phyloP scores from a whole-genome alignment of 2,113 vertebrate species.

The Telmatochromis bifrenatus region DNA sequence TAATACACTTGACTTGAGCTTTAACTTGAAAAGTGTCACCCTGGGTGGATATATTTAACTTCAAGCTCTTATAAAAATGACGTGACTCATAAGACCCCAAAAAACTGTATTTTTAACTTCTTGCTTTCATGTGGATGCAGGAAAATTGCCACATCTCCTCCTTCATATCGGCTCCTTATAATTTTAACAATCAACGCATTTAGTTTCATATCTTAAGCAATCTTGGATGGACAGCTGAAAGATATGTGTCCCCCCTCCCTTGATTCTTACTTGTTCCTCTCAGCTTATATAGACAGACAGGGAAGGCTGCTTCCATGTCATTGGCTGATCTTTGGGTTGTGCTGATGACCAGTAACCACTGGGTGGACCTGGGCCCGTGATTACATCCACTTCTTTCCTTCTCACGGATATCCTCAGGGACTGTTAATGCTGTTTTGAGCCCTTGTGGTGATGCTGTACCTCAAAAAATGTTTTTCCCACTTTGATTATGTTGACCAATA shows the following conservation, averaged over 20 bases:
- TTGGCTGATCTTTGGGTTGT: constrained; percentile 13
- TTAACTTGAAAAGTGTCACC: neutral
- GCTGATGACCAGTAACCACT: constrained; percentile 8
- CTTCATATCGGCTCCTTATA: neutral
- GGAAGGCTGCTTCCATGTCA: neutral
- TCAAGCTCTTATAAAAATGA: neutral
- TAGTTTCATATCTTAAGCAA: neutral
- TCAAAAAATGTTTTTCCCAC: constrained; percentile 13
- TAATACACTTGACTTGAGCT: neutral
- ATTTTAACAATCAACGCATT: constrained; percentile 3
- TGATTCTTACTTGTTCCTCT: neutral
- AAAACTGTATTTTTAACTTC: neutral
- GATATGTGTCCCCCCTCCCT: neutral
- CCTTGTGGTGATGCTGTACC: neutral
- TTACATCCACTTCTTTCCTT: neutral
- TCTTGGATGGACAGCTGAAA: neutral
- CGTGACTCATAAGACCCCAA: neutral
- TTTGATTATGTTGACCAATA: constrained; percentile 18
- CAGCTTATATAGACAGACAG: neutral
- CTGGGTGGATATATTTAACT: neutral
- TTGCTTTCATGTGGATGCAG: neutral
- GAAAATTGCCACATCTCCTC: neutral
- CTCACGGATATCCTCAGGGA: neutral
- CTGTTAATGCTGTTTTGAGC: constrained; percentile 27
- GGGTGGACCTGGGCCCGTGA: neutral